These are phyloP conservation scores for Watsonalla binaria DNA, from an alignment of 2,888 invertebrate species.

Conservation along the genomic window DNA sequence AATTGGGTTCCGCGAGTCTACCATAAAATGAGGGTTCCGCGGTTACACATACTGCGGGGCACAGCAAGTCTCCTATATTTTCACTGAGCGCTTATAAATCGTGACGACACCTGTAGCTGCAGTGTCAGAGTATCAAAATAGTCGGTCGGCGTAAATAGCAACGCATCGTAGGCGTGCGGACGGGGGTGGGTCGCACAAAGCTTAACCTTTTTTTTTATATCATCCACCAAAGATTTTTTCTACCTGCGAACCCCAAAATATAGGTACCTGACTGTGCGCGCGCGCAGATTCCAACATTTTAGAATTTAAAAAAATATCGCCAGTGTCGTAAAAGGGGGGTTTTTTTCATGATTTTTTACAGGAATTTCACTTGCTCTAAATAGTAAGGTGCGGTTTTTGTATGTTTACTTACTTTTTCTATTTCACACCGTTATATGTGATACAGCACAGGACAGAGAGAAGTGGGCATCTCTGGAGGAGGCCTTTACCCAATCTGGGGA, in stretches of 20 bases:
- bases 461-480: no score
- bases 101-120: no score
- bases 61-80: no score
- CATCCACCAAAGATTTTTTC: constrained; percentile 69
- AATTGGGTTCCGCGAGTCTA: no score
- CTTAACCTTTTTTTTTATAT: constrained; percentile 63
- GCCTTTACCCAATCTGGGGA: no score
- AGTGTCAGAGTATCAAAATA: constrained; percentile 25
- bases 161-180: constrained; percentile 62
- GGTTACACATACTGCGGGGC: no score
- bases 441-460: no score
- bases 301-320: constrained; percentile 49
- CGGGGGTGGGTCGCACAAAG: constrained; percentile 71
- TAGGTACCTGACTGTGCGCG: constrained; percentile 56
- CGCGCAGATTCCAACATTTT: constrained; percentile 68
- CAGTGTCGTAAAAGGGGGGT: constrained; percentile 44
- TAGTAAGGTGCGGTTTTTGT: constrained; percentile 53
- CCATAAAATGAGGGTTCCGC: no score
- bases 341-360: constrained; percentile 67
- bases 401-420: constrained; percentile 48
- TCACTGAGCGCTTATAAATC: no score
- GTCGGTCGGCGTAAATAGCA: constrained; percentile 24
- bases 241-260: constrained; percentile 70
- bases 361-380: constrained; percentile 60
- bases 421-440: constrained; percentile 19